Conservation (phyloP, 1,140 invertebrate species). For the Ylistrum balloti region DNA sequence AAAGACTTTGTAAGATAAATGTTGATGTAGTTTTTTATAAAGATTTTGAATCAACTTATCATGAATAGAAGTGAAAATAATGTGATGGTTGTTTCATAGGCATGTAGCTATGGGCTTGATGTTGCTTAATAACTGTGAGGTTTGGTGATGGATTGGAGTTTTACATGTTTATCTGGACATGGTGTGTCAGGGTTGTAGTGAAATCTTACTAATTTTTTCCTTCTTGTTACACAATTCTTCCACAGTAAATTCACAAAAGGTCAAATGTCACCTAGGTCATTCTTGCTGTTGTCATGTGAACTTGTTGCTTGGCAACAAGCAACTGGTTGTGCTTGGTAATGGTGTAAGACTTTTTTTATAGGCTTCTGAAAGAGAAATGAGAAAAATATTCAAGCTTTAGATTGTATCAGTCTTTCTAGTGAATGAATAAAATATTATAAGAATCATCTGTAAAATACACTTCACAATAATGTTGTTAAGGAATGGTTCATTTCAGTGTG, state of each 20-base stretch:
- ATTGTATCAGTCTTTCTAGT: background rate
- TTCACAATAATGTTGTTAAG: background rate
- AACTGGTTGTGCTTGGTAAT: background rate
- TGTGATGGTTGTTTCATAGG: no score
- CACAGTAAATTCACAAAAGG: background rate
- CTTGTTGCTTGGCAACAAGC: background rate
- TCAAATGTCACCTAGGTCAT: conserved; percentile 21
- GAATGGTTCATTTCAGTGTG: background rate
- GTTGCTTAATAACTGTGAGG: no score
- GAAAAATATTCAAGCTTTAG: conserved; percentile 20
- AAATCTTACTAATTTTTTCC: no score
- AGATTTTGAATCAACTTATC: background rate
- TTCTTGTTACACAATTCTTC: no score
- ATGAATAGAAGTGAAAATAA: no score
- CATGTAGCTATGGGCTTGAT: no score
- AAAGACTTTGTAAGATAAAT: background rate
- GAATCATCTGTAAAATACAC: background rate
- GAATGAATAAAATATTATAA: background rate
- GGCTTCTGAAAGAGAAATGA: conserved; percentile 7
- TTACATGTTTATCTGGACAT: no score
- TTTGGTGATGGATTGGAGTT: no score
- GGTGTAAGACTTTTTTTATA: background rate
- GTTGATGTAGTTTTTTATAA: background rate
- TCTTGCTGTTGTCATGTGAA: conserved; percentile 24
- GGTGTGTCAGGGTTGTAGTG: no score